A percentile compares a stretch with the other conserved stretches of the same genome.
Conservation (phyloP, 2,888 invertebrate species). For the Amphipyra tragopoginis region DNA sequence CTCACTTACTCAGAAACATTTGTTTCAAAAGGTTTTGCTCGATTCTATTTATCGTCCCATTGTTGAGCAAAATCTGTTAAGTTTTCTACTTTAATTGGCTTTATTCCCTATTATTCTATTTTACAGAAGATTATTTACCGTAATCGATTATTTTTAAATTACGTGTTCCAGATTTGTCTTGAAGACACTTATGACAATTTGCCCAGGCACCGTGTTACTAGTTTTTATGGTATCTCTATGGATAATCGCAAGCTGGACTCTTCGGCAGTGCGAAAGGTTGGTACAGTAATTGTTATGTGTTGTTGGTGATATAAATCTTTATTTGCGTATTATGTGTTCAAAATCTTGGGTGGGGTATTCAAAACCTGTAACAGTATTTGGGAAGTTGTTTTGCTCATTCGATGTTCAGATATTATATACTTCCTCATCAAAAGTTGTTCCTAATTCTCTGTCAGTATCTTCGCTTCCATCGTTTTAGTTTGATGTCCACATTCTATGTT, state of each 20-base stretch:
- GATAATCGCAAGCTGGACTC: slow-evolving; percentile 99
- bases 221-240: slow-evolving; percentile 99
- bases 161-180: slow-evolving; percentile 93
- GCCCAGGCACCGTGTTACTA: slow-evolving; percentile 98
- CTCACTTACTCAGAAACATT: too few species aligned
- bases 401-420: slow-evolving; percentile 46
- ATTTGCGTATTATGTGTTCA: slow-evolving; percentile 55
- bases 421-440: slow-evolving; percentile 42
- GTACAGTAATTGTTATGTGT: slow-evolving; percentile 69
- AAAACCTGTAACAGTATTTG: slow-evolving; percentile 36
- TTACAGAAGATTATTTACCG: too few species aligned
- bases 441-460: slow-evolving; percentile 68
- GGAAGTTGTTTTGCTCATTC: slow-evolving; percentile 57
- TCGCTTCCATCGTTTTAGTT: slow-evolving; percentile 76
- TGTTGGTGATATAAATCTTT: slow-evolving; percentile 60
- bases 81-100: too few species aligned
- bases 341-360: slow-evolving; percentile 41
- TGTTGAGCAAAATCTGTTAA: too few species aligned
- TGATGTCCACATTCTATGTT: slow-evolving; percentile 69
- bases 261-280: slow-evolving; percentile 99
- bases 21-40: too few species aligned
- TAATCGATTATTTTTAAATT: background rate
- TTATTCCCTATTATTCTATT: too few species aligned
- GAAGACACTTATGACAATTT: slow-evolving; percentile 99
- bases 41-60: too few species aligned